These are phyloP conservation scores for Alosa alosa DNA, from an alignment of 2,113 vertebrate species.

Conservation along the genomic window DNA sequence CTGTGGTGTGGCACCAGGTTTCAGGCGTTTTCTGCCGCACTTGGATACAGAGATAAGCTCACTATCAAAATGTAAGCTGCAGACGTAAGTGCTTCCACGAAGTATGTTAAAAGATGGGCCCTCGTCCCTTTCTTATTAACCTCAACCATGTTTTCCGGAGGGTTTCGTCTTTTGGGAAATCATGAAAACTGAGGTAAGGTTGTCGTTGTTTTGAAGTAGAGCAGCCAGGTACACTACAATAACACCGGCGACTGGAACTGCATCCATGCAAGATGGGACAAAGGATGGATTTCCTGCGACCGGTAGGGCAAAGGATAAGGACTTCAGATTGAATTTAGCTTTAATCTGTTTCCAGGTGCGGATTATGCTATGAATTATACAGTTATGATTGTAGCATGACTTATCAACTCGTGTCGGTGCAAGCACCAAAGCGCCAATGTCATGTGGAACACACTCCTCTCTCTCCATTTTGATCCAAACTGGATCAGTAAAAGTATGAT, in stretches of 20 bases:
- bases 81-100: background rate
- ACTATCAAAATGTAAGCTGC: background rate
- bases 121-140: background rate
- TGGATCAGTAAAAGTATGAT: background rate
- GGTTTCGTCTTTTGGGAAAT: no score
- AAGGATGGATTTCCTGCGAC: background rate
- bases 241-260: no score
- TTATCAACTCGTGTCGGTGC: background rate
- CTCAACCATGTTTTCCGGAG: no score
- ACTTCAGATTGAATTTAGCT: background rate
- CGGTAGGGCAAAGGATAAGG: background rate
- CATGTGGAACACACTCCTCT: background rate
- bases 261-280: background rate
- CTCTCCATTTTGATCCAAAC: background rate
- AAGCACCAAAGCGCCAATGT: no score
- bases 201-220: no score
- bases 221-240: no score
- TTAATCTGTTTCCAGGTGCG: background rate
- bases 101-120: background rate
- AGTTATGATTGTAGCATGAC: background rate
- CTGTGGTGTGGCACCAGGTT: constrained; percentile 7
- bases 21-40: constrained; percentile 5
- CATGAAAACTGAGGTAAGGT: no score
- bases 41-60: background rate
- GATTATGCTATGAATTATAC: background rate